Conservation (phyloP, 2,888 invertebrate genomes). For the Spilarctia lutea region DNA sequence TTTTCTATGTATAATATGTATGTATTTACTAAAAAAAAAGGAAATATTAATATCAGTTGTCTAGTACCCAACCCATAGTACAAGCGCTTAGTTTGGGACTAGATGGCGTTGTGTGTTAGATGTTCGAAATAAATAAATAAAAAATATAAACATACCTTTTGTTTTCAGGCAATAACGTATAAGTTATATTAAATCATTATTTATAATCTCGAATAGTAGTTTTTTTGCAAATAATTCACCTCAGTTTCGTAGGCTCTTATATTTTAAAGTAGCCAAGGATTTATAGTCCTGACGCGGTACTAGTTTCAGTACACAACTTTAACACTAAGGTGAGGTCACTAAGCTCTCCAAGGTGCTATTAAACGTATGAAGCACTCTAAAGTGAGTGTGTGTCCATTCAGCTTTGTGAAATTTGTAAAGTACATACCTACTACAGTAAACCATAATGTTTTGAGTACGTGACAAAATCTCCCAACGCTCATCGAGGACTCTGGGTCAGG, state of each 20-base stretch:
- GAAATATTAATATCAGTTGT: no score
- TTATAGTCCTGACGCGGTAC: background rate
- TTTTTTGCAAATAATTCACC: no score
- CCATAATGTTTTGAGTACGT: background rate
- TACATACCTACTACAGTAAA: background rate
- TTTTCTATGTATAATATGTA: no score
- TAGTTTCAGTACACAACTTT: background rate
- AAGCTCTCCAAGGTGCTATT: background rate
- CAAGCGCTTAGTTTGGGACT: no score
- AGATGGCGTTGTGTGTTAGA: no score
- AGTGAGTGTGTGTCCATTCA: conserved; percentile 3
- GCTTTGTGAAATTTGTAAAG: background rate
- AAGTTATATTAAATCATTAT: background rate
- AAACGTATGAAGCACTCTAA: background rate
- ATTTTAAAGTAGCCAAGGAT: background rate
- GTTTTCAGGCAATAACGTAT: no score
- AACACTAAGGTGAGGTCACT: background rate
- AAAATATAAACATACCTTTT: no score
- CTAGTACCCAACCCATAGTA: no score
- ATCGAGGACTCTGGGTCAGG: background rate
- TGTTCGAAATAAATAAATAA: no score
- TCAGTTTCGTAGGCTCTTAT: background rate
- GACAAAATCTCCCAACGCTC: background rate
- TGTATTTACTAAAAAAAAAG: no score
- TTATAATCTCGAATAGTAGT: background rate